Evolutionary conservation across 2,888 invertebrate species (phyloP), one percentile per base, ranked within the genome.

Genomic region (Agriopis aurantiaria): DNA sequence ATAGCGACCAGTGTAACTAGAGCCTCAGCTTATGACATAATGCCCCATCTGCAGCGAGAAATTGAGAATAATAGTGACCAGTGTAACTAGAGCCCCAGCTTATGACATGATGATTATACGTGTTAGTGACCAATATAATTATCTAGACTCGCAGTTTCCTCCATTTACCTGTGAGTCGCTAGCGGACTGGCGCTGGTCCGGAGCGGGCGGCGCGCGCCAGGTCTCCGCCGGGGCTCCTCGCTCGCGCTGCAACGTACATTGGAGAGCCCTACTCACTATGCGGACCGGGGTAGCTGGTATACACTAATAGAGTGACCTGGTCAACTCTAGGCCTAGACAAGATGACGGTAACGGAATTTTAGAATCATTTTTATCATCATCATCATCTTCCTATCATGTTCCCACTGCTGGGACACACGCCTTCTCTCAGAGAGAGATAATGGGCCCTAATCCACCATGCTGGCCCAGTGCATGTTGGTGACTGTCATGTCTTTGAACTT

Each of bases 151-250:
- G 33, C 17, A 1, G 46, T 12, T 5, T 45, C 23, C 12, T 9
- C 41, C 6, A 49, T 17, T 72, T 75, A 69, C 73, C 66, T 71
- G 71, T 65, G 71, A 23, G 85, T 68, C 1, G 88, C 75, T 67
- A 87, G 82, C 5, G 91, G 88, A 76, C 86, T 87, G 80, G 85
- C 82, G 49, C 84, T 17, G 33, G 89, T 55, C 8, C 91, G 81
- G n/a, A 91, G 74, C 1, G 92, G 85, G 8, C 91, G 83, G 9
- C 92, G 84, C 6, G 86, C 72, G 17, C 83, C 46, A 8, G 88
- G 88, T 8, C 88, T 83, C 55, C 51, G 53, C 12, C 75, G 75
- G 40, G 69, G n/a, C 45, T 69, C 69, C 51, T 65, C 70, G 40
- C 70, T 62, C 51, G 33, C 49, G 53, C 66, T 71, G 70, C 0